These are phyloP conservation scores for Rousettus leschenaultii DNA, from an alignment of 2,113 vertebrate species.

Conservation along the genomic window DNA sequence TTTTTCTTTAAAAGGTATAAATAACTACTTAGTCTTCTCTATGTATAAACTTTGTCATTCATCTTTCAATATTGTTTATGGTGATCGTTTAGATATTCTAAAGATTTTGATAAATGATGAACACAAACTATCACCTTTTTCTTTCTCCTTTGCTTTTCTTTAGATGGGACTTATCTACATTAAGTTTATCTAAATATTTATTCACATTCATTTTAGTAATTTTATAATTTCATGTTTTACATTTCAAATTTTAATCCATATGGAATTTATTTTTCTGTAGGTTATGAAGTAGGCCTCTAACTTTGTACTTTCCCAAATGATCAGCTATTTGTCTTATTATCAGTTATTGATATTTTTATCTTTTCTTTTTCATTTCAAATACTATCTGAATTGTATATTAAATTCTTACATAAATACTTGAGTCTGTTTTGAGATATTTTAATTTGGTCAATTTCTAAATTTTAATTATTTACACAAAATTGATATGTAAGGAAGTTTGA, in stretches of 20 bases:
- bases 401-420: not conserved
- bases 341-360: not conserved
- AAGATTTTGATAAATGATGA: not conserved
- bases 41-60: not conserved
- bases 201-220: not conserved
- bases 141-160: not conserved
- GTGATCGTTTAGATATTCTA: not conserved
- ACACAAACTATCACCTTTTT: not conserved
- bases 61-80: not conserved
- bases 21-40: not conserved
- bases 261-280: not conserved
- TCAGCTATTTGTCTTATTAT: not conserved
- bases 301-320: not conserved
- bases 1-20: not conserved
- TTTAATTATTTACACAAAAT: not conserved
- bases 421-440: not conserved
- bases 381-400: not conserved
- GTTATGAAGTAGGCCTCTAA: not conserved
- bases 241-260: not conserved
- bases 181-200: not conserved
- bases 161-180: not conserved
- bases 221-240: not conserved
- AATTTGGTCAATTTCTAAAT: not conserved
- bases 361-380: not conserved
- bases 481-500: not conserved